These are phyloP conservation scores for Brachypodius melanocephalos DNA, from an alignment of 2,113 vertebrate genomes.

Conservation along the genomic window DNA sequence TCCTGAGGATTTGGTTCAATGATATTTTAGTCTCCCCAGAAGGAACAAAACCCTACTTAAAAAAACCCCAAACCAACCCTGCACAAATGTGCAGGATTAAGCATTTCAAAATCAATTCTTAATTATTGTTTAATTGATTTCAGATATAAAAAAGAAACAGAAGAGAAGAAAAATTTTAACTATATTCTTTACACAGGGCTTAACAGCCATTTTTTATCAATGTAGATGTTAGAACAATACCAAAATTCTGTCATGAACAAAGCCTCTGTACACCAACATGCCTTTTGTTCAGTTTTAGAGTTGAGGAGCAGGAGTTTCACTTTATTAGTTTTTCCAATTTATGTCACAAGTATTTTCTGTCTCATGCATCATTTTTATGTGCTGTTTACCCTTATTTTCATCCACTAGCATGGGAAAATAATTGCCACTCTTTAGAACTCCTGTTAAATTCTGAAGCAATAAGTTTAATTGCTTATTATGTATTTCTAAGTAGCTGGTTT, in stretches of 20 bases:
- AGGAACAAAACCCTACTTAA: background rate
- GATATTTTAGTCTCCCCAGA: background rate
- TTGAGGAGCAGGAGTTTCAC: background rate
- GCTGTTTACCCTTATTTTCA: background rate
- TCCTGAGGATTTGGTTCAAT: background rate
- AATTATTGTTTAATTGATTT: slow-evolving; percentile 51
- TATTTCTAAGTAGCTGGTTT: slow-evolving; percentile 52
- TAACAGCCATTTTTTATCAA: slow-evolving; percentile 31
- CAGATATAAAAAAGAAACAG: background rate
- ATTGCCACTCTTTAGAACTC: background rate
- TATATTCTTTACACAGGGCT: background rate
- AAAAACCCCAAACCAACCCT: background rate
- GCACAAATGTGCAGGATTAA: background rate
- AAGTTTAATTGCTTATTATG: slow-evolving; percentile 57
- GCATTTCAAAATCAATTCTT: slow-evolving; percentile 15
- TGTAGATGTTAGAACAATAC: slow-evolving; percentile 9
- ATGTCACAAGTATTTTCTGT: background rate
- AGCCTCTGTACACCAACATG: background rate
- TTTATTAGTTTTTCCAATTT: background rate
- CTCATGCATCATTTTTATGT: background rate
- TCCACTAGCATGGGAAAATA: background rate
- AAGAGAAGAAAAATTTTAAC: background rate
- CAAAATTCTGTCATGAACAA: slow-evolving; percentile 6
- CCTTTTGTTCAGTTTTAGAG: slow-evolving; percentile 12
- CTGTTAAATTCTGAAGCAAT: slow-evolving; percentile 32